These are phyloP conservation scores for Ophion obscuratus DNA, from an alignment of 2,888 invertebrate genomes.

Conservation along the genomic window DNA sequence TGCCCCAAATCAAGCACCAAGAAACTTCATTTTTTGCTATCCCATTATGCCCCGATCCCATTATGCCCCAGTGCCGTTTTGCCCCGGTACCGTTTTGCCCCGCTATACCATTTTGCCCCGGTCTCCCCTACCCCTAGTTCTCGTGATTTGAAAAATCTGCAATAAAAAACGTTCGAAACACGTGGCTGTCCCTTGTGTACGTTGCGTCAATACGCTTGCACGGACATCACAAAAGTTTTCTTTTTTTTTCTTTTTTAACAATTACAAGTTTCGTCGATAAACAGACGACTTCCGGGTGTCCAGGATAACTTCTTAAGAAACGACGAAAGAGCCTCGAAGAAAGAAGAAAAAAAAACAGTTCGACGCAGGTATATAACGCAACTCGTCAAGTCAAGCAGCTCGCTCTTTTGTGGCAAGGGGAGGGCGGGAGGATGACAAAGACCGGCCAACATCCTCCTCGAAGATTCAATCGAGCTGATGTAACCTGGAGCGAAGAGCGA, in stretches of 20 bases:
- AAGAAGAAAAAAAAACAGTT: not conserved
- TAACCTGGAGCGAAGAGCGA: conserved; percentile 10
- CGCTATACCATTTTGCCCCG: too few relatives aligned
- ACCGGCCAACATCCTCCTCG: conserved; percentile 58
- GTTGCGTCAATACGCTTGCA: too few relatives aligned
- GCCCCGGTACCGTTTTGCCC: too few relatives aligned
- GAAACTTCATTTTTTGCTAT: too few relatives aligned
- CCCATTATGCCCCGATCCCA: too few relatives aligned
- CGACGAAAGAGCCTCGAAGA: conserved; percentile 10
- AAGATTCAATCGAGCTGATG: conserved; percentile 56
- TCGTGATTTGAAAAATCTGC: too few relatives aligned
- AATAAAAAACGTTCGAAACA: too few relatives aligned
- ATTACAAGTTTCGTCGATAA: not conserved
- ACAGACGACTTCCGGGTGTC: not conserved
- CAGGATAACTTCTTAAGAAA: not conserved
- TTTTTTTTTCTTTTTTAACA: not conserved
- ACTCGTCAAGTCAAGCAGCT: conserved; percentile 54
- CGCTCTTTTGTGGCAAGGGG: not conserved
- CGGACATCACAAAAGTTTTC: too few relatives aligned
- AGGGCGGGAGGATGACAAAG: conserved; percentile 35
- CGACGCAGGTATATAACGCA: not conserved
- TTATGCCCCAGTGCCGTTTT: too few relatives aligned
- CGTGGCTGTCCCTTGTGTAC: too few relatives aligned
- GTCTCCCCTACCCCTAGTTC: too few relatives aligned
- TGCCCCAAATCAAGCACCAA: too few relatives aligned